A percentile compares a stretch with the other conserved stretches of the same genome.
Conservation (phyloP, 1,140 invertebrate genomes). For the Microvelia longipes region DNA sequence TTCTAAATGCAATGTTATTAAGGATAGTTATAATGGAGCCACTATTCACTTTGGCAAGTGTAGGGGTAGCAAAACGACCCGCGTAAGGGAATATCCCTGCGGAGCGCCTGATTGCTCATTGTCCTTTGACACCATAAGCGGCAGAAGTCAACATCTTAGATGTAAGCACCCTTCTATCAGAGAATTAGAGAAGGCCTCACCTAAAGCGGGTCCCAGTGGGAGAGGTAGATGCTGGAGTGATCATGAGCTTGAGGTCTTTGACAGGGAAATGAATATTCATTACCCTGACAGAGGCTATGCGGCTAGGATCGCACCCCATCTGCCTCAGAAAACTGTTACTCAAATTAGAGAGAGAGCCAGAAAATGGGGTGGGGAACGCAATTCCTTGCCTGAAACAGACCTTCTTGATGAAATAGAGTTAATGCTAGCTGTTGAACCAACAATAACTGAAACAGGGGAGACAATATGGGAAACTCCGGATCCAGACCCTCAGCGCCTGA, state of each 20-base stretch:
- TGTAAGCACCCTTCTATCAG: neutral
- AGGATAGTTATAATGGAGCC: neutral
- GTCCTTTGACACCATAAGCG: neutral
- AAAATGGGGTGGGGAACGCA: neutral
- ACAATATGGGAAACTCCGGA: no score
- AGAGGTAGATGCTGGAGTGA: neutral
- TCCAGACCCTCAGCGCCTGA: no score
- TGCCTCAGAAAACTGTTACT: neutral
- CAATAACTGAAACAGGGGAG: neutral
- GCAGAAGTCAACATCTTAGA: neutral
- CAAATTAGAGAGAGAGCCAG: neutral
- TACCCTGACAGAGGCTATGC: neutral
- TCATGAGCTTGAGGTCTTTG: neutral
- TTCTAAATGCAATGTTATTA: neutral
- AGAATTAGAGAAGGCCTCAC: neutral
- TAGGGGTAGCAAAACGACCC: neutral
- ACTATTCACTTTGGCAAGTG: neutral
- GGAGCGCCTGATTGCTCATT: neutral
- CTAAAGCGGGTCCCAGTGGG: neutral
- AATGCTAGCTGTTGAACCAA: neutral
- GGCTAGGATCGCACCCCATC: neutral
- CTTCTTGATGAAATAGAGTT: no score
- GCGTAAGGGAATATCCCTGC: neutral
- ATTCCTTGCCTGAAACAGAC: neutral
- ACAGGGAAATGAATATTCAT: neutral